Percentiles rank a stretch among this genome's conserved stretches.
Evolutionary conservation across 2,888 invertebrate species (phyloP).

Genomic region (Hypselothyrea guttata): DNA sequence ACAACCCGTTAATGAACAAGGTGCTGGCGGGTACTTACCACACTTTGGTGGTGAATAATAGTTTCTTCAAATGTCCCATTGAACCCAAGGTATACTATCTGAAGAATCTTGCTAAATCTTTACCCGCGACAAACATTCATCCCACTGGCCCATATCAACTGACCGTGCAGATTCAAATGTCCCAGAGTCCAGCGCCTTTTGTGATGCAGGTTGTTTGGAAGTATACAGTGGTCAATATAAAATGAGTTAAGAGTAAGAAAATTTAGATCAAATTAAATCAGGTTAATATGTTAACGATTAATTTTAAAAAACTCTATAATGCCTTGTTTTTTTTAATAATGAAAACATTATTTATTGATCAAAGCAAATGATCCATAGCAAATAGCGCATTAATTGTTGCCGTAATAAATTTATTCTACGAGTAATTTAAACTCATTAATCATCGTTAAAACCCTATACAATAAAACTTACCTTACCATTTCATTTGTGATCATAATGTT

Average conservation of each 20-base stretch:
- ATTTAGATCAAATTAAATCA: too few relatives aligned
- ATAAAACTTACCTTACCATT: too few relatives aligned
- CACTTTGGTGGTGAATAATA: constrained; percentile 29
- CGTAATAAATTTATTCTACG: too few relatives aligned
- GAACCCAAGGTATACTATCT: constrained; percentile 39
- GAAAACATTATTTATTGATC: too few relatives aligned
- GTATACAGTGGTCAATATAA: constrained; percentile 8
- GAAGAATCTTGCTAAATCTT: constrained; percentile 1
- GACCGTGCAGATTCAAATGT: constrained; percentile 14
- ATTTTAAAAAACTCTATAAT: too few relatives aligned
- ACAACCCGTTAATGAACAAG: constrained; percentile 36
- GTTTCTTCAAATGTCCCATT: constrained; percentile 43
- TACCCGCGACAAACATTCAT: constrained; percentile 13
- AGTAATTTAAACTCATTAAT: too few relatives aligned
- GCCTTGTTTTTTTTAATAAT: too few relatives aligned
- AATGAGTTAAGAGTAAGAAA: too few relatives aligned
- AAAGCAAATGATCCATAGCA: too few relatives aligned
- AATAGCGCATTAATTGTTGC: too few relatives aligned
- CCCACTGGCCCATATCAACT: constrained; percentile 23
- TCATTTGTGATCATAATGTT: constrained; percentile 3
- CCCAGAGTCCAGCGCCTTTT: constrained; percentile 15
- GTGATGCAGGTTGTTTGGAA: constrained; percentile 35
- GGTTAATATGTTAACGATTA: too few relatives aligned
- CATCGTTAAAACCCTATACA: too few relatives aligned
- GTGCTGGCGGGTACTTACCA: constrained; percentile 15